phyloP scores from a whole-genome alignment of 2,113 vertebrate genomes.

The Beaufortia kweichowensis region DNA sequence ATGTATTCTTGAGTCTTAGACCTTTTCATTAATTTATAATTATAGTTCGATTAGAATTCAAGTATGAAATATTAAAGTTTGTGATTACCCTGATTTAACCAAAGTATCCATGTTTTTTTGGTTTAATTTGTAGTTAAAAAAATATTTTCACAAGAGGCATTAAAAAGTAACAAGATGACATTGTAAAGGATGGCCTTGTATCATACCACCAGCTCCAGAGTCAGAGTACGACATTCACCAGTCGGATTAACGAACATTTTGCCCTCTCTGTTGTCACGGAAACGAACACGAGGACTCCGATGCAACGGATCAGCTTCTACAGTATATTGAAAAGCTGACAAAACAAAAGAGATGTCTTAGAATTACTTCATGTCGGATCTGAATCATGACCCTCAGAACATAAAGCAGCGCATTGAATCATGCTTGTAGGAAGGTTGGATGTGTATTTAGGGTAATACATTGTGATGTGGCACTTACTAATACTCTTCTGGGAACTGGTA shows the following conservation, averaged over 20 bases:
- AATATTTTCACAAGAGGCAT: too few relatives aligned
- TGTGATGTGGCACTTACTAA: slow-evolving; percentile 80
- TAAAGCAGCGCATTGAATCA: not conserved
- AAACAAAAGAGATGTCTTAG: not conserved
- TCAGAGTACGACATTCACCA: slow-evolving; percentile 68
- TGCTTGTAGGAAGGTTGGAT: not conserved
- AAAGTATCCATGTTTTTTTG: too few relatives aligned
- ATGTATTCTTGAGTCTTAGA: too few relatives aligned
- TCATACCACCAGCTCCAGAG: slow-evolving; percentile 82
- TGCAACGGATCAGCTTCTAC: slow-evolving; percentile 78
- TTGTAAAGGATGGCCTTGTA: slow-evolving; percentile 5
- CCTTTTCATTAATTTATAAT: too few relatives aligned
- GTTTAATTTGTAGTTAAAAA: too few relatives aligned
- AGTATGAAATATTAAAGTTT: too few relatives aligned
- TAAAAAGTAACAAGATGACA: not conserved
- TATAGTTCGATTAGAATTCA: too few relatives aligned
- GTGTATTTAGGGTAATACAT: not conserved
- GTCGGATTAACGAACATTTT: slow-evolving; percentile 71
- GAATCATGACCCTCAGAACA: not conserved
- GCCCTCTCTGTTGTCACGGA: slow-evolving; percentile 65
- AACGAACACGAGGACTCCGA: slow-evolving; percentile 77
- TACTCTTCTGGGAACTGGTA: slow-evolving; percentile 69
- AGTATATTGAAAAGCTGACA: slow-evolving; percentile 78
- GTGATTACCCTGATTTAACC: too few relatives aligned
- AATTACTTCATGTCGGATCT: not conserved